These are phyloP conservation scores for Lepus oiostolus DNA, from an alignment of 2,797 vertebrate genomes.

Conservation along the genomic window DNA sequence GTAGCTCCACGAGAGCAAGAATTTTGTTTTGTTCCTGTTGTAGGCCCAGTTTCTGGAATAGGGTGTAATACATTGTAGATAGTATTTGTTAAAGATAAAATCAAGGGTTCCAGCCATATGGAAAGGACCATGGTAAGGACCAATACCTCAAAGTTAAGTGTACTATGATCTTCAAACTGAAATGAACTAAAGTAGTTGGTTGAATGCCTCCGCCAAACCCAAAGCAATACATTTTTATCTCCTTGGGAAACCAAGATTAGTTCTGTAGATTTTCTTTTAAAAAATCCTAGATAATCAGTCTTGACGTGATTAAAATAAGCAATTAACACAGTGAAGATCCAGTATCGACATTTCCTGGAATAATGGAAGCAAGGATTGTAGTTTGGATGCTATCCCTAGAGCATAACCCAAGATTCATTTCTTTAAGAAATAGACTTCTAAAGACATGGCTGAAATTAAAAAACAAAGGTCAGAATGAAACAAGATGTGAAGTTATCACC, in stretches of 20 bases:
- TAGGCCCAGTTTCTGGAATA: background rate
- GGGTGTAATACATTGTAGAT: background rate
- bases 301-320: slow-evolving; percentile 35
- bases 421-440: background rate
- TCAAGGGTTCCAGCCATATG: background rate
- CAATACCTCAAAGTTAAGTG: slow-evolving; percentile 8
- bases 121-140: background rate
- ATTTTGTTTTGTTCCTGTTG: background rate
- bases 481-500: background rate
- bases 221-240: slow-evolving; percentile 1
- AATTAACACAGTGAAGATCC: background rate
- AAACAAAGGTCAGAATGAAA: slow-evolving; percentile 49
- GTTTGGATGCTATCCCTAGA: background rate
- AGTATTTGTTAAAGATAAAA: slow-evolving; percentile 57
- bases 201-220: background rate
- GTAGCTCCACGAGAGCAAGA: background rate
- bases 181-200: slow-evolving; percentile 15
- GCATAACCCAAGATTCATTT: background rate
- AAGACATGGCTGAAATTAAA: background rate
- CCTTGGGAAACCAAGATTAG: background rate
- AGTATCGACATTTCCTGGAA: background rate
- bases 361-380: background rate
- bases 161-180: background rate
- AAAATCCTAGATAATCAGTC: slow-evolving; percentile 9
- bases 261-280: slow-evolving; percentile 4